Conservation (phyloP, 2,888 invertebrate genomes). For the Hyalella azteca region DNA sequence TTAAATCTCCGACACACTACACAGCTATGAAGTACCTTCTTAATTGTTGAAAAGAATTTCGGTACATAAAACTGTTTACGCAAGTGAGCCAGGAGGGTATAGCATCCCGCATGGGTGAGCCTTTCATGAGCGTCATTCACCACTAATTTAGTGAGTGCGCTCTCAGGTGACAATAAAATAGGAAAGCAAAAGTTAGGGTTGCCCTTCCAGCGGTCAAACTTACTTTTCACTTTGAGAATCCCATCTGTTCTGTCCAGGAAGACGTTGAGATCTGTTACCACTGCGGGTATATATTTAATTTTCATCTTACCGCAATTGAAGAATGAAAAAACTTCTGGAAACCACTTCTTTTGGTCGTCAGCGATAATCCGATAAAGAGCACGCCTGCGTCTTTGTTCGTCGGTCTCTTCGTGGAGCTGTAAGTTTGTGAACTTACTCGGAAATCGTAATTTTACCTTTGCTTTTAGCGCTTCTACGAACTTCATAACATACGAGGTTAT, state of each 20-base stretch:
- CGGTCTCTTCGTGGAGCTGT: not conserved
- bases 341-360: not conserved
- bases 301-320: not conserved
- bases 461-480: no score
- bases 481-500: no score
- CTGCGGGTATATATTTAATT: not conserved
- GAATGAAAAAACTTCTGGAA: not conserved
- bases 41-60: not conserved
- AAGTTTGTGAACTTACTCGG: not conserved
- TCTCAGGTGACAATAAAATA: not conserved
- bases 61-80: conserved; percentile 3
- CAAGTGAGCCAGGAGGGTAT: not conserved
- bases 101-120: not conserved
- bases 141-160: not conserved
- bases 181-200: not conserved
- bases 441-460: not conserved
- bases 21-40: not conserved
- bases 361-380: not conserved
- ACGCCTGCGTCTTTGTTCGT: not conserved
- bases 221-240: not conserved
- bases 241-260: not conserved
- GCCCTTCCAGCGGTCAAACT: not conserved
- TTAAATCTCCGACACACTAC: not conserved
- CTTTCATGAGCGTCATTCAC: not conserved
- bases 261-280: not conserved